These are phyloP conservation scores for Drosophila phalerata DNA, from an alignment of 2,888 invertebrate genomes.

Conservation along the genomic window DNA sequence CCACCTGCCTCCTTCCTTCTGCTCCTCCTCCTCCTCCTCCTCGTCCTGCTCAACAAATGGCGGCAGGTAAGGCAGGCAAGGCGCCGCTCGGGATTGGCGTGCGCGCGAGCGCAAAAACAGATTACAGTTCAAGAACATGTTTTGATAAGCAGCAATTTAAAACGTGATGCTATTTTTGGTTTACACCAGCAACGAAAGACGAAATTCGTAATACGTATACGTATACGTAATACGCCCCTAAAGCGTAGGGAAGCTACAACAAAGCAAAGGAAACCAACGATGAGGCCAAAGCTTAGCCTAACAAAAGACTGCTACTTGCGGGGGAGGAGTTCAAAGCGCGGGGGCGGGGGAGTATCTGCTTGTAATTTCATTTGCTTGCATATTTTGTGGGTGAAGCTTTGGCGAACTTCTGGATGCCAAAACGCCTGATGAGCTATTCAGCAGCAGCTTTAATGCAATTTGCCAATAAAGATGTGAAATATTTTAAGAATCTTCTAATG, in stretches of 20 bases:
- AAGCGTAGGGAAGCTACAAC: constrained; percentile 10
- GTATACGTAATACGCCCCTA: constrained; percentile 25
- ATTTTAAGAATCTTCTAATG: constrained; percentile 35
- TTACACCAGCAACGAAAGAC: constrained; percentile 42
- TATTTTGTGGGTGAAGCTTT: constrained; percentile 53
- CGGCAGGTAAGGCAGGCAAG: constrained; percentile 36
- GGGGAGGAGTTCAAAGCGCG: background rate
- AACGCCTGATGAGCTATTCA: constrained; percentile 48
- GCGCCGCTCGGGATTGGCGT: constrained; percentile 43
- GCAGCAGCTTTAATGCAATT: constrained; percentile 58
- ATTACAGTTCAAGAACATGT: constrained; percentile 79
- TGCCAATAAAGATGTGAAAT: constrained; percentile 44
- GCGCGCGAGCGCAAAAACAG: constrained; percentile 76
- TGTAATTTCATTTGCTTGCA: constrained; percentile 69
- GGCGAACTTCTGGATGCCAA: constrained; percentile 23
- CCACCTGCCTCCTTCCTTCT: background rate
- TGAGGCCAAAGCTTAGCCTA: constrained; percentile 34
- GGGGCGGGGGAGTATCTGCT: constrained; percentile 16
- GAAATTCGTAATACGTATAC: constrained; percentile 20
- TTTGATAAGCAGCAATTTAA: constrained; percentile 83
- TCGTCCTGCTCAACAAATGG: constrained; percentile 26
- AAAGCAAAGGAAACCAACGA: constrained; percentile 15
- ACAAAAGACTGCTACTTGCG: constrained; percentile 42
- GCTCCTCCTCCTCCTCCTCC: background rate
- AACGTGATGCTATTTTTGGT: constrained; percentile 82